Conservation (phyloP, 2,113 vertebrate species). For the Pomatorhinus ruficollis region DNA sequence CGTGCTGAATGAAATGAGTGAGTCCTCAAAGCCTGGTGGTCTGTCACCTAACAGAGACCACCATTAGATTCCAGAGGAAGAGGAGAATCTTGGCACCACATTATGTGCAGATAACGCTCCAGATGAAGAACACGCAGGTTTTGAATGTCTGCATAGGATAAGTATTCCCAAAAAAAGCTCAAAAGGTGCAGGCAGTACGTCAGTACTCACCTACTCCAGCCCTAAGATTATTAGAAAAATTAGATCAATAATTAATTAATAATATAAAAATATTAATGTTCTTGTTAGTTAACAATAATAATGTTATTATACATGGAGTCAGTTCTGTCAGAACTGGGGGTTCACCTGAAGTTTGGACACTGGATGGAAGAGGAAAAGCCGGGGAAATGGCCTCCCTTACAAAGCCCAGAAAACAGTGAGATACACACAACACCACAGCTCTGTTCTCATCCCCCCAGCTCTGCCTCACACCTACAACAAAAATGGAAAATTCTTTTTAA, state of each 20-base stretch:
- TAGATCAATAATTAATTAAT: neutral
- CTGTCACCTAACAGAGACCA: neutral
- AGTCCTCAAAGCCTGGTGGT: neutral
- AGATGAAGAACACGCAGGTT: neutral
- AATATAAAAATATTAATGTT: too few relatives aligned
- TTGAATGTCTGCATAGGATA: neutral
- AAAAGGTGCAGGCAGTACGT: neutral
- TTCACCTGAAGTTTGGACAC: neutral
- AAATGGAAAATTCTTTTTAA: neutral
- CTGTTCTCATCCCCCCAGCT: neutral
- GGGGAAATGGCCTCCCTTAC: neutral
- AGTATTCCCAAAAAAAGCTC: neutral
- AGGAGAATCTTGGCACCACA: neutral
- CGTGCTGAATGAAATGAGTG: neutral
- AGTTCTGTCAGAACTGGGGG: neutral
- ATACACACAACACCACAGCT: neutral
- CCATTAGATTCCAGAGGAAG: fast-evolving
- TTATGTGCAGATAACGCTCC: neutral
- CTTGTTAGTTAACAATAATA: neutral
- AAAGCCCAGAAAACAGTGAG: neutral
- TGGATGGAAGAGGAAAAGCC: neutral
- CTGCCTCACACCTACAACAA: neutral
- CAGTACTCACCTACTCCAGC: neutral
- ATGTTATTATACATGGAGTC: neutral
- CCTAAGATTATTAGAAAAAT: neutral